Evolutionary conservation across 2,113 vertebrate genomes (phyloP).

Genomic region (Chroicocephalus ridibundus): DNA sequence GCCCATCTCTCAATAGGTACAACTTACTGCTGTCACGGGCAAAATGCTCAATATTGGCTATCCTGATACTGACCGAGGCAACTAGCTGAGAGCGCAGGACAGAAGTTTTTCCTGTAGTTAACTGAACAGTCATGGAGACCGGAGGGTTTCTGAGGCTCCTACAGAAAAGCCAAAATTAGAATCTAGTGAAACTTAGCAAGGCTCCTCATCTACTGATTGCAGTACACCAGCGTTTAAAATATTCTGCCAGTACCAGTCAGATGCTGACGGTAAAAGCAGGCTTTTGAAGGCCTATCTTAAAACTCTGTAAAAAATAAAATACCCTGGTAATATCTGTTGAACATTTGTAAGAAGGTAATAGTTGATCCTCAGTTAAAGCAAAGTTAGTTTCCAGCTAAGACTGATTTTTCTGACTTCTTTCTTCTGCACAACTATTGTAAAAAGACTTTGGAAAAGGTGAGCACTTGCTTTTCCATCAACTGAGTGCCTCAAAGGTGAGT

Average conservation of each 20-base stretch:
- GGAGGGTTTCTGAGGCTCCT: not conserved
- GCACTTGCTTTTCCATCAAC: not conserved
- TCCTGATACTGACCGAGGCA: not conserved
- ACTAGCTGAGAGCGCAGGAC: accelerated
- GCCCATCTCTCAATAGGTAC: not conserved
- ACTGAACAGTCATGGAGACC: not conserved
- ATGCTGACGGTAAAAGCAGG: not conserved
- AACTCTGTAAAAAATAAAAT: not conserved
- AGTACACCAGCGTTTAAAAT: not conserved
- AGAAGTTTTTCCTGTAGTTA: not conserved
- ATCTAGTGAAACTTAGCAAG: not conserved
- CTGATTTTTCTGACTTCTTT: not conserved
- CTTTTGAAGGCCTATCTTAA: not conserved
- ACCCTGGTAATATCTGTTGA: not conserved
- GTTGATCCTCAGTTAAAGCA: not conserved
- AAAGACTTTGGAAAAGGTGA: not conserved
- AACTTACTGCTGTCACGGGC: not conserved
- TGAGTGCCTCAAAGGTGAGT: not conserved
- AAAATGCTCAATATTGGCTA: not conserved
- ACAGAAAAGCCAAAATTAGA: not conserved
- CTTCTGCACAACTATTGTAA: not conserved
- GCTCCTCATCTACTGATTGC: not conserved
- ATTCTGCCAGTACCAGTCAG: not conserved
- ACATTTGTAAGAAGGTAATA: not conserved
- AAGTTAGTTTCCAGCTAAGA: not conserved